Percentiles rank a stretch among this genome's conserved stretches.
Conservation (phyloP, 2,113 vertebrate species). For the Rostratula benghalensis region DNA sequence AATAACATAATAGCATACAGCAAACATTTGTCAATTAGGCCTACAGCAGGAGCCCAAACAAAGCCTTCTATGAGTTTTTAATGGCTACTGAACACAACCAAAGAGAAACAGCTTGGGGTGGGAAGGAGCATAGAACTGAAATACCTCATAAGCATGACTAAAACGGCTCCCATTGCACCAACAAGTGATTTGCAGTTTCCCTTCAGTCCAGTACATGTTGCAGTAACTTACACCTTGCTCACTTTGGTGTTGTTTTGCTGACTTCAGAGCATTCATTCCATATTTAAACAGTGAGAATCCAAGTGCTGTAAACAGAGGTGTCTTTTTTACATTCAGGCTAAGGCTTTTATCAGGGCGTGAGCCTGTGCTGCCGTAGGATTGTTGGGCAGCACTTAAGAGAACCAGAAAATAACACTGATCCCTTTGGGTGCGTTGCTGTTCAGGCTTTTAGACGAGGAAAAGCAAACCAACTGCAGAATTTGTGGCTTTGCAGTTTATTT, state of each 20-base stretch:
- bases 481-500: background rate
- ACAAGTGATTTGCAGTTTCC: constrained; percentile 8
- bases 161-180: constrained; percentile 1
- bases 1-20: background rate
- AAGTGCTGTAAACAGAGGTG: background rate
- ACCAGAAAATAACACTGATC: background rate
- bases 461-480: background rate
- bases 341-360: background rate
- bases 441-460: background rate
- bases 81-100: constrained; percentile 13
- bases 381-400: background rate
- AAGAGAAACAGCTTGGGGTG: background rate
- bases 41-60: background rate
- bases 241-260: background rate
- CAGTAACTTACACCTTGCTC: background rate
- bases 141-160: background rate
- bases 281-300: background rate
- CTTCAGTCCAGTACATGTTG: background rate
- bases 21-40: background rate
- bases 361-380: background rate
- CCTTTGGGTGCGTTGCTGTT: background rate
- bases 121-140: background rate
- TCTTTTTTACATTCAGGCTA: background rate
- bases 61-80: background rate
- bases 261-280: background rate